Percentiles rank a stretch among this genome's conserved stretches.
Evolutionary conservation across 2,888 invertebrate genomes (phyloP).

Genomic region (Odontomyia ornata): DNA sequence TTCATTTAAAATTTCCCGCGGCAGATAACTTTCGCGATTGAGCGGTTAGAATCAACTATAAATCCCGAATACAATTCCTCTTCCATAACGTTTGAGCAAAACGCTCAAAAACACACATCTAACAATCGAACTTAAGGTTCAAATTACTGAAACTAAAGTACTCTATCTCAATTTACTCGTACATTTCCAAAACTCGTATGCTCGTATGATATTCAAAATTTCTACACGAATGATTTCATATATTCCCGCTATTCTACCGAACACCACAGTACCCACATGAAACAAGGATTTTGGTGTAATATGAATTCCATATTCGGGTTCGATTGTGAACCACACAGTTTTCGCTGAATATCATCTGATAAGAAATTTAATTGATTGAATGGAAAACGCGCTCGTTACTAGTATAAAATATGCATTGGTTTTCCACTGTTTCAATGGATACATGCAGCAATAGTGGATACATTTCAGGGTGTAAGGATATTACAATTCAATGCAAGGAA

Average conservation of each 20-base stretch:
- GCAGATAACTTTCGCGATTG: too few species aligned
- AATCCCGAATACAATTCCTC: background rate
- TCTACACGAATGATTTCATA: background rate
- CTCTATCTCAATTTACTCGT: background rate
- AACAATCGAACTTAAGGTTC: background rate
- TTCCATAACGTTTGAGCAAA: background rate
- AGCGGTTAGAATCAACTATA: too few species aligned
- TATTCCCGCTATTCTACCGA: background rate
- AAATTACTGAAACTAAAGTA: background rate
- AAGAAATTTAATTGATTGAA: slow-evolving; percentile 23
- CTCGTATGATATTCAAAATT: background rate
- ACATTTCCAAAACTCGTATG: background rate
- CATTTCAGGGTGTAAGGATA: too few species aligned
- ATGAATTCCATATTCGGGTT: background rate
- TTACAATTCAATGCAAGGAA: too few species aligned
- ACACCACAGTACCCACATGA: background rate
- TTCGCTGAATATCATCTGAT: slow-evolving; percentile 6
- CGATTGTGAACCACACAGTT: background rate
- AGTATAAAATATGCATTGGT: slow-evolving; percentile 1
- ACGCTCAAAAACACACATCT: background rate
- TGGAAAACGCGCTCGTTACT: background rate
- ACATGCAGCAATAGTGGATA: background rate
- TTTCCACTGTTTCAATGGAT: background rate
- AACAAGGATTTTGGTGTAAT: background rate
- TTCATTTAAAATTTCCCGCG: too few species aligned